phyloP scores from a whole-genome alignment of 2,888 invertebrate genomes.

The Andricus quercusramuli region DNA sequence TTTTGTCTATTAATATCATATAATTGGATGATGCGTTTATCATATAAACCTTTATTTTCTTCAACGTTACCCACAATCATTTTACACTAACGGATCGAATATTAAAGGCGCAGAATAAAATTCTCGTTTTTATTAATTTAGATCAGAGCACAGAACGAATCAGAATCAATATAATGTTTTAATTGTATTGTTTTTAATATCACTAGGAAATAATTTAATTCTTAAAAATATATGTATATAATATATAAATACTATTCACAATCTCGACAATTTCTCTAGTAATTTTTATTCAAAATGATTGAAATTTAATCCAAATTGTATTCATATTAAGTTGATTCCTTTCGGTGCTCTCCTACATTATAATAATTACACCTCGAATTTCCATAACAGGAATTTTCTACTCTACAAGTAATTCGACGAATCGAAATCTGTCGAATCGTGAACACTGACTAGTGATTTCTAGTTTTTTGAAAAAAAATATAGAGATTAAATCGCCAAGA shows the following conservation, averaged over 20 bases:
- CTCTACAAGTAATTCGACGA: slow-evolving; percentile 9
- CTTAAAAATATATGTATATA: no score
- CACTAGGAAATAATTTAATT: no score
- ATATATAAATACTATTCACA: no score
- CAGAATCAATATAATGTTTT: not conserved
- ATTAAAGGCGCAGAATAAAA: slow-evolving; percentile 61
- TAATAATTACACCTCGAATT: slow-evolving; percentile 21
- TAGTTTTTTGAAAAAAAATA: not conserved
- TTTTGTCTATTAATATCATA: not conserved
- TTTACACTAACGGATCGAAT: slow-evolving; percentile 28
- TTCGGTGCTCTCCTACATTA: not conserved
- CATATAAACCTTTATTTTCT: slow-evolving; percentile 58
- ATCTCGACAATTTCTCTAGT: no score
- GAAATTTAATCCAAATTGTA: not conserved
- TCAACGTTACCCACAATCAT: slow-evolving; percentile 40
- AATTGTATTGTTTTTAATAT: not conserved
- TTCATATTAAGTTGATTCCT: slow-evolving; percentile 12
- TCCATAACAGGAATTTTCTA: slow-evolving; percentile 7
- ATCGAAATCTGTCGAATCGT: slow-evolving; percentile 7
- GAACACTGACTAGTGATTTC: slow-evolving; percentile 24
- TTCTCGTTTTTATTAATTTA: slow-evolving; percentile 44
- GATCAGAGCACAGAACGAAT: not conserved
- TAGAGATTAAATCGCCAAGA: not conserved
- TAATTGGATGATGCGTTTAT: slow-evolving; percentile 41
- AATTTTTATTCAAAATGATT: no score